Conservation (phyloP, 2,888 invertebrate genomes). For the Trachelus stipa region DNA sequence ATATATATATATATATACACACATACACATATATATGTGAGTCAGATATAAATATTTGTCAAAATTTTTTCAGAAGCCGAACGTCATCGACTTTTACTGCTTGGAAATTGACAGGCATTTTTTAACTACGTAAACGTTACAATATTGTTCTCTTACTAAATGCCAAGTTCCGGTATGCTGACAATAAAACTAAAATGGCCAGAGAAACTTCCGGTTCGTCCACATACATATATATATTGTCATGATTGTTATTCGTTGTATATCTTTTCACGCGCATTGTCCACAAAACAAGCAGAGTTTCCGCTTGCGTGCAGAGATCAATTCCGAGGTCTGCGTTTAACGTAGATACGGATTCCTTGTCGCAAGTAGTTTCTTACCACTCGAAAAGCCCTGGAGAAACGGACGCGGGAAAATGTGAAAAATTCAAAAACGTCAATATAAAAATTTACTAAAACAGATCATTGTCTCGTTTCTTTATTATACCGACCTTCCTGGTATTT, state of each 20-base stretch:
- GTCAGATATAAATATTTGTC: not conserved
- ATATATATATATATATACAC: no score
- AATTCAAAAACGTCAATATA: not conserved
- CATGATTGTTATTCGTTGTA: not conserved
- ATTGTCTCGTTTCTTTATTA: no score
- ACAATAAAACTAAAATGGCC: no score
- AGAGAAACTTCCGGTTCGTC: not conserved
- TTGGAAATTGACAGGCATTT: no score
- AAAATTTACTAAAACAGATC: no score
- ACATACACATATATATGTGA: no score
- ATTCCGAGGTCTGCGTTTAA: constrained; percentile 1
- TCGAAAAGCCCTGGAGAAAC: not conserved
- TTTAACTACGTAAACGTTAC: not conserved
- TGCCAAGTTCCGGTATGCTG: not conserved
- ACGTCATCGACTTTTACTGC: not conserved
- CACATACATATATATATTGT: not conserved
- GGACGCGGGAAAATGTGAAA: no score
- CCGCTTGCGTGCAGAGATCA: constrained; percentile 40
- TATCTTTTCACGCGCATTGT: constrained; percentile 35
- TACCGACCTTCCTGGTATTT: no score
- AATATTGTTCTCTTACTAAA: not conserved
- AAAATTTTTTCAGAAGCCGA: not conserved
- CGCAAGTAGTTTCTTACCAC: not conserved
- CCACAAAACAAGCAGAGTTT: constrained; percentile 30
- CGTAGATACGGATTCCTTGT: not conserved